Evolutionary conservation across 1,140 invertebrate genomes (phyloP).

Genomic region (Sinella curviseta): DNA sequence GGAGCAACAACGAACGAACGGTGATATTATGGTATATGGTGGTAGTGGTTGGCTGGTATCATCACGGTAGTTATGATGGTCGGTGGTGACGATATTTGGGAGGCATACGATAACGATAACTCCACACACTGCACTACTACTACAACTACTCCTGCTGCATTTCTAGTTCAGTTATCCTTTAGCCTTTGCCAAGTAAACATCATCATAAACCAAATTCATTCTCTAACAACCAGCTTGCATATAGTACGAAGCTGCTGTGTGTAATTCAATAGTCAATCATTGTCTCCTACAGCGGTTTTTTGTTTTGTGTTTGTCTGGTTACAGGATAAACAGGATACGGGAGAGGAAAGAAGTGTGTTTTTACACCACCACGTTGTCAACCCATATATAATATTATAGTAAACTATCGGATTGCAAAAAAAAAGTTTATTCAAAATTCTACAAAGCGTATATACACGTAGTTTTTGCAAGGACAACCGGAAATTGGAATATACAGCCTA

Average conservation of each 20-base stretch:
- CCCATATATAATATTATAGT: neutral
- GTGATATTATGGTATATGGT: too few species aligned
- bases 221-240: too few species aligned
- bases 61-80: too few species aligned
- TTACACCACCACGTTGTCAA: neutral
- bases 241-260: too few species aligned
- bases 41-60: too few species aligned
- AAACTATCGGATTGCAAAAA: too few species aligned
- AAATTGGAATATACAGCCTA: neutral
- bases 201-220: neutral
- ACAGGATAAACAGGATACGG: neutral
- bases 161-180: neutral
- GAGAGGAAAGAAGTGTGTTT: neutral
- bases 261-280: neutral
- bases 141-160: neutral
- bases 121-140: neutral
- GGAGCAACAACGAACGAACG: too few species aligned
- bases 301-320: too few species aligned
- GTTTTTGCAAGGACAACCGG: neutral
- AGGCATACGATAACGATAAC: constrained; percentile 16
- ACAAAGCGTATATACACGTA: neutral
- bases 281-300: neutral
- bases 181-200: neutral
- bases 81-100: neutral
- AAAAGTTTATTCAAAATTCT: too few species aligned